Conservation (phyloP, 2,797 vertebrate genomes). For the Stomatorhinus walkeri region DNA sequence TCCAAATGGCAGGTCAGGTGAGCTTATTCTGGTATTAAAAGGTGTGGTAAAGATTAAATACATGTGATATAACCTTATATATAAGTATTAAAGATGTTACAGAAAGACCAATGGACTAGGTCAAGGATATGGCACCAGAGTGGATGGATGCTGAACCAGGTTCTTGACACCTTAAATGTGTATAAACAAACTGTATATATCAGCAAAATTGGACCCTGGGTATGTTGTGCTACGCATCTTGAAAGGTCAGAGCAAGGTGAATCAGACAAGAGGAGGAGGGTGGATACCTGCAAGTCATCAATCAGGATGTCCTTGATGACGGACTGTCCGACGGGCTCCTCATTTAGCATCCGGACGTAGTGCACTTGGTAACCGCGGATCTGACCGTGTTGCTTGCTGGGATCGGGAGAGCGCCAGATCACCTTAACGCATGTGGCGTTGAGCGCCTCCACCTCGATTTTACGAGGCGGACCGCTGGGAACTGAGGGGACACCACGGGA, state of each 20-base stretch:
- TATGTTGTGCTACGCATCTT: not conserved
- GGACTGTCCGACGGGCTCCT: constrained; percentile 80
- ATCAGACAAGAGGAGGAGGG: not conserved
- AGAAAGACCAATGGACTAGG: not conserved
- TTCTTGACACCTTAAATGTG: not conserved
- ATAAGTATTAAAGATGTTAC: not conserved
- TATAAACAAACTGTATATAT: not conserved
- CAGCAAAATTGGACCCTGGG: not conserved
- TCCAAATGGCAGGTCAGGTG: not conserved
- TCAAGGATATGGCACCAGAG: not conserved
- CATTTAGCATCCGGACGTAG: constrained; percentile 84
- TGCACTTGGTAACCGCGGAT: constrained; percentile 94
- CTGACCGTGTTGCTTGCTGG: constrained; percentile 84
- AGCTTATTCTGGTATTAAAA: not conserved
- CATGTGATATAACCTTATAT: not conserved
- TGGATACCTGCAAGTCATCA: constrained; percentile 81
- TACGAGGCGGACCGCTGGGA: constrained; percentile 92
- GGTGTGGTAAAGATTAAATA: not conserved
- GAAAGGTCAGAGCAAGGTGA: not conserved
- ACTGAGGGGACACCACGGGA: constrained; percentile 93
- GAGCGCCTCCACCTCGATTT: constrained; percentile 88
- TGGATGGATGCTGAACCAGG: not conserved
- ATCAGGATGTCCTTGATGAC: constrained; percentile 88
- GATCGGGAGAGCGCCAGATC: constrained; percentile 84
- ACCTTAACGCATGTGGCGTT: constrained; percentile 89